Percentiles rank a stretch among this genome's conserved stretches.
Evolutionary conservation across 30 jellyfish, hydroid and myxozoan species (phyloP).

Genomic region (Aurelia aurita): DNA sequence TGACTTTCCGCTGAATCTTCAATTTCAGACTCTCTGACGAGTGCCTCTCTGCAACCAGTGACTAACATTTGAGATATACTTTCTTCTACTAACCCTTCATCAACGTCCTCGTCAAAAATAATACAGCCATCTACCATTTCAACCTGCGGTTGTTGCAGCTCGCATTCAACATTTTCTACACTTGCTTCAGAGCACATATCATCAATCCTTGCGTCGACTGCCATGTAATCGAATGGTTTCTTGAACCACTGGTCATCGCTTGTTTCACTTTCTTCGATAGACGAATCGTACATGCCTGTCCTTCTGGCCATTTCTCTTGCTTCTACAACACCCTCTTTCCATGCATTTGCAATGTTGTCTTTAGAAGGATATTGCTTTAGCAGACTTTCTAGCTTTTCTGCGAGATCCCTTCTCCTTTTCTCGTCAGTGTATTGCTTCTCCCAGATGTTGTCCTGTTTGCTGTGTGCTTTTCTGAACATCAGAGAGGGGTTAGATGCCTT

Average conservation of each 20-base stretch:
- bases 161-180: constrained; percentile 6
- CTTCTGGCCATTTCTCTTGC: constrained; percentile 31
- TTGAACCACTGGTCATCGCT: constrained; percentile 28
- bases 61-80: constrained; percentile 16
- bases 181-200: constrained; percentile 23
- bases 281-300: constrained; percentile 21
- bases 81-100: constrained; percentile 10
- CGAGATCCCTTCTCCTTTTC: constrained; percentile 24
- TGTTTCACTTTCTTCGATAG: constrained; percentile 10
- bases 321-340: constrained; percentile 48
- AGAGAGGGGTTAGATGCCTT: constrained; percentile 36
- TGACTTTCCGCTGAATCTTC: constrained; percentile 4
- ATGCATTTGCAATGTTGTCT: constrained; percentile 15
- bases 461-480: constrained; percentile 49
- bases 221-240: constrained; percentile 26
- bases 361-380: constrained; percentile 19
- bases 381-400: background rate
- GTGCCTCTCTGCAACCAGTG: constrained; percentile 16
- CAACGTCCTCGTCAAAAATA: background rate
- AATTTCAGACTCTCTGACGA: constrained; percentile 11
- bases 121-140: constrained; percentile 21
- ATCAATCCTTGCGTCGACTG: constrained; percentile 18
- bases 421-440: constrained; percentile 47
- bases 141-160: background rate
- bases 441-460: constrained; percentile 65